Conservation (phyloP, 2,797 vertebrate species). For the Crotalus adamanteus region DNA sequence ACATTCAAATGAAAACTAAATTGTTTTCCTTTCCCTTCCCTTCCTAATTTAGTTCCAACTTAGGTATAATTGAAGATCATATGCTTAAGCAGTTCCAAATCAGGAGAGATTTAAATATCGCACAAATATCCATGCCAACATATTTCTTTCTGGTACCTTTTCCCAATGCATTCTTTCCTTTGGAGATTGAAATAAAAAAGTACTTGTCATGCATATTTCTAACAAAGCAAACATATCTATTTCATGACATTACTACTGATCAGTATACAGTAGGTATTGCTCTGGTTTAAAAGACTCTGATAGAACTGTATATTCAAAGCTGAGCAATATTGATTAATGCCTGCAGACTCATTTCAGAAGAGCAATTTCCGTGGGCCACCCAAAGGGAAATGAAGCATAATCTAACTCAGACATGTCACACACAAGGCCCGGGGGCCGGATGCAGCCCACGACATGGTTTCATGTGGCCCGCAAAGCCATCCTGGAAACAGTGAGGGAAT, state of each 20-base stretch:
- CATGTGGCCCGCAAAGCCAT: no score
- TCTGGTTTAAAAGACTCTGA: not conserved
- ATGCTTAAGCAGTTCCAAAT: not conserved
- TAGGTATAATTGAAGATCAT: not conserved
- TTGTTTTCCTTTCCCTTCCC: not conserved
- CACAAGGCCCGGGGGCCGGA: no score
- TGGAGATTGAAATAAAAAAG: not conserved
- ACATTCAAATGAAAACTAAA: not conserved
- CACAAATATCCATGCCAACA: not conserved
- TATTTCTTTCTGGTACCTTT: not conserved
- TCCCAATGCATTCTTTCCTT: not conserved
- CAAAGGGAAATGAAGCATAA: not conserved
- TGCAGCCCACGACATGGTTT: no score
- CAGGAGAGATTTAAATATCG: not conserved
- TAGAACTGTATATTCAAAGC: conserved; percentile 3
- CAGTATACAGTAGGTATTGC: not conserved
- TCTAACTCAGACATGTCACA: not conserved
- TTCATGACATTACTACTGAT: not conserved
- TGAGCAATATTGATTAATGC: not conserved
- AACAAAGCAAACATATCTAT: not conserved
- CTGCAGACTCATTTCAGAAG: not conserved
- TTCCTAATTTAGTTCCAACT: not conserved
- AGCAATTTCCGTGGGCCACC: not conserved
- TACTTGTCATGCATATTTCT: not conserved
- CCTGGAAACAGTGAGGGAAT: no score